These are phyloP conservation scores for Rissa tridactyla DNA, from an alignment of 2,113 vertebrate genomes.

Conservation along the genomic window DNA sequence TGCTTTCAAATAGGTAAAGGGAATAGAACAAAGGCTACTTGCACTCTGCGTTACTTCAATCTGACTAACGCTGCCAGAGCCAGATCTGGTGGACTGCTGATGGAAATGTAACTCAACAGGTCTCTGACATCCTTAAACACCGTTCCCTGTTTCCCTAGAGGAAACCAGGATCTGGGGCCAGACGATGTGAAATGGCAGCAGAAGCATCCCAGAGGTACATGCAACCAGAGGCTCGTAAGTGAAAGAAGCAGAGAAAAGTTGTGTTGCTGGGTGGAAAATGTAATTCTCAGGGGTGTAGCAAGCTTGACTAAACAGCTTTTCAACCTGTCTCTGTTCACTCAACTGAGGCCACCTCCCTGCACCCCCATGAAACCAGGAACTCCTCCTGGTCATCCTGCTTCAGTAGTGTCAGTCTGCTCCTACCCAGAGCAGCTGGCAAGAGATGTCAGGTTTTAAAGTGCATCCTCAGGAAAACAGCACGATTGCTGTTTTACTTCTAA, in stretches of 20 bases:
- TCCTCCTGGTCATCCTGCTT: neutral
- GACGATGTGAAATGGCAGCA: neutral
- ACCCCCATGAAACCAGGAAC: neutral
- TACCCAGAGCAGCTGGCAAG: neutral
- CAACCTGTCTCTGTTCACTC: neutral
- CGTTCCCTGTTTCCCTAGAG: neutral
- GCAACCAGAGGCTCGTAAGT: neutral
- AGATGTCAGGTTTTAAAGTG: neutral
- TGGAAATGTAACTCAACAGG: neutral
- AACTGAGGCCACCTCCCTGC: neutral
- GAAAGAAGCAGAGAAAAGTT: neutral
- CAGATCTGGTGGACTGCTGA: neutral
- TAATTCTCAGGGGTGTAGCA: neutral
- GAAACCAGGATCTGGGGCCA: rapidly evolving
- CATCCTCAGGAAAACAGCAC: neutral
- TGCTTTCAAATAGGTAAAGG: neutral
- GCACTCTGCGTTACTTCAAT: neutral
- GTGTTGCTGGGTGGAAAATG: neutral
- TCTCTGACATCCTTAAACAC: neutral
- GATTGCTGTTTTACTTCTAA: neutral
- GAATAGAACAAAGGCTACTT: neutral
- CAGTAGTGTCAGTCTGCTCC: neutral
- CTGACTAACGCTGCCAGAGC: neutral
- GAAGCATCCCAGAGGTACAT: neutral
- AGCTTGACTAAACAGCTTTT: neutral